Evolutionary conservation across 2,113 vertebrate genomes (phyloP).

Genomic region (Fulica atra): DNA sequence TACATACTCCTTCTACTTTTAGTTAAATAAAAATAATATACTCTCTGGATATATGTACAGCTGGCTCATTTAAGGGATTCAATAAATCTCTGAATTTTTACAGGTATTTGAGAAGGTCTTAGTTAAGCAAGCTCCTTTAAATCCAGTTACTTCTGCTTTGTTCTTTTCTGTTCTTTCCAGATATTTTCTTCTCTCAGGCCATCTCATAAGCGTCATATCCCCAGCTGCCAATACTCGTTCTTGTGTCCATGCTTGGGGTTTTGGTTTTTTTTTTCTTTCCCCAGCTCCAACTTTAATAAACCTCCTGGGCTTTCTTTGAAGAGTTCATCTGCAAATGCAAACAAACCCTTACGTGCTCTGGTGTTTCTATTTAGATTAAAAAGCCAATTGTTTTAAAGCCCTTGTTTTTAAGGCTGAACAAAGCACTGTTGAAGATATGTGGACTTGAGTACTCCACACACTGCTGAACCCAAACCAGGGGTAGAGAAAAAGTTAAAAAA

Average conservation of each 20-base stretch:
- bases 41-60: background rate
- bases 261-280: background rate
- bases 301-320: conserved; percentile 21
- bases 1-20: background rate
- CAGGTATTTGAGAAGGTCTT: background rate
- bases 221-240: background rate
- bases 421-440: background rate
- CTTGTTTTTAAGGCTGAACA: background rate
- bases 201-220: background rate
- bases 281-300: conserved; percentile 7
- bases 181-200: background rate
- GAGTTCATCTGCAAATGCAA: conserved; percentile 3
- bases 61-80: background rate
- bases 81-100: background rate
- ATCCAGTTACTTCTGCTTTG: background rate
- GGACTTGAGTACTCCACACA: background rate
- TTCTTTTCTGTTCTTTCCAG: background rate
- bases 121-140: background rate
- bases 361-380: background rate
- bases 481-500: background rate
- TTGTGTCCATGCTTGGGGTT: background rate
- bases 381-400: background rate
- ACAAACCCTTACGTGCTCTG: background rate
- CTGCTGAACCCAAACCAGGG: background rate
- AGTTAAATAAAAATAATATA: background rate